Percentiles rank a stretch among this genome's conserved stretches.
These are phyloP conservation scores for Prietella phreatophila DNA, from an alignment of 2,113 vertebrate genomes.

Conservation along the genomic window DNA sequence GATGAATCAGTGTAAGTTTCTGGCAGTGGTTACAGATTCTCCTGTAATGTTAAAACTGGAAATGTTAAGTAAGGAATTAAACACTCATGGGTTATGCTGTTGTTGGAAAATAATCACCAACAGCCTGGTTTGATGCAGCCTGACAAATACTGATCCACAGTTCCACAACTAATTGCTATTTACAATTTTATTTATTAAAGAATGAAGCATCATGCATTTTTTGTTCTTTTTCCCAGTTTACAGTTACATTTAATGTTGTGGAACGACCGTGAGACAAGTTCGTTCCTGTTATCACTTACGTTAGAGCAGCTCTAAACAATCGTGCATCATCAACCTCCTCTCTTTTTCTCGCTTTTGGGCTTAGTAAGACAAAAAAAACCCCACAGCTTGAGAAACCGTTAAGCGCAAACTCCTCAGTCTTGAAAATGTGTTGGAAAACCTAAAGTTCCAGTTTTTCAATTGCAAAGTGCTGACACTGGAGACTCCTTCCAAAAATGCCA, in stretches of 20 bases:
- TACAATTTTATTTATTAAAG: not conserved
- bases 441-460: not conserved
- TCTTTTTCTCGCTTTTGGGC: not conserved
- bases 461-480: not conserved
- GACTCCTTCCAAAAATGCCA: not conserved
- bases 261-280: not conserved
- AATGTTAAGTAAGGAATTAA: not conserved
- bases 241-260: not conserved
- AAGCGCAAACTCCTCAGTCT: not conserved
- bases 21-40: not conserved
- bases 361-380: not conserved
- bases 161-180: not conserved
- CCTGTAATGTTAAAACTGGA: not conserved
- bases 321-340: not conserved
- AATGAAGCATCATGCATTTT: not conserved
- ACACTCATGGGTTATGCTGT: not conserved
- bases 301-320: not conserved
- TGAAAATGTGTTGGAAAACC: not conserved
- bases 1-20: not conserved
- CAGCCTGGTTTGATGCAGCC: not conserved
- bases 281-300: not conserved
- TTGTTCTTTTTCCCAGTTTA: not conserved
- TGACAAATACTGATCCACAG: not conserved
- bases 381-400: not conserved
- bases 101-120: not conserved